Evolutionary conservation across 2,888 invertebrate species (phyloP).

Genomic region (Calephelis perditalis): DNA sequence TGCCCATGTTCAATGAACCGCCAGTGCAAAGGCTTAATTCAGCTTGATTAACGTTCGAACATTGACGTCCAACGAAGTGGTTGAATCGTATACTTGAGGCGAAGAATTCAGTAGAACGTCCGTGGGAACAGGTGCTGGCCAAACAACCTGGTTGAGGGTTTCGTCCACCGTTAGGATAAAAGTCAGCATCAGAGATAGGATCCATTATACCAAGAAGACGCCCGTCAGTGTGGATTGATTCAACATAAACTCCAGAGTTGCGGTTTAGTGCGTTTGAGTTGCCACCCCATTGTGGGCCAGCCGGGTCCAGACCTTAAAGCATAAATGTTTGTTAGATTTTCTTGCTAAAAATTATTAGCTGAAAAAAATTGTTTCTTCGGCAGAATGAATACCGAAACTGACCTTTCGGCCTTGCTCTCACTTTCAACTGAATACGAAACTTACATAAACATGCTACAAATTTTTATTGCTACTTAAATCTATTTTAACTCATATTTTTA

Average conservation of each 20-base stretch:
- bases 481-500: too few species aligned
- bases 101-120: conserved; percentile 32
- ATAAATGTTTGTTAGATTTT: neutral
- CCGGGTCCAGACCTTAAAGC: conserved; percentile 20
- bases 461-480: too few species aligned
- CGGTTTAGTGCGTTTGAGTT: conserved; percentile 30
- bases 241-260: conserved; percentile 32
- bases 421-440: neutral
- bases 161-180: conserved; percentile 43
- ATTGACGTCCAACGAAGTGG: conserved; percentile 33
- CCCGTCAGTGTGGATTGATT: conserved; percentile 54
- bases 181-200: conserved; percentile 36
- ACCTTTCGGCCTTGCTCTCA: too few species aligned
- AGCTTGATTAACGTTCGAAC: conserved; percentile 29
- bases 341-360: neutral
- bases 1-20: conserved; percentile 22
- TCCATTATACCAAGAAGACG: conserved; percentile 40
- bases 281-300: conserved; percentile 33
- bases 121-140: conserved; percentile 35
- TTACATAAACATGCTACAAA: too few species aligned
- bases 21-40: conserved; percentile 19
- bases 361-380: too few species aligned
- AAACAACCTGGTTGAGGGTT: conserved; percentile 39
- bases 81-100: conserved; percentile 34
- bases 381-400: too few species aligned